Base-by-base conservation (phyloP, 1,140 invertebrate genomes). In the Aricia agestis region DNA sequence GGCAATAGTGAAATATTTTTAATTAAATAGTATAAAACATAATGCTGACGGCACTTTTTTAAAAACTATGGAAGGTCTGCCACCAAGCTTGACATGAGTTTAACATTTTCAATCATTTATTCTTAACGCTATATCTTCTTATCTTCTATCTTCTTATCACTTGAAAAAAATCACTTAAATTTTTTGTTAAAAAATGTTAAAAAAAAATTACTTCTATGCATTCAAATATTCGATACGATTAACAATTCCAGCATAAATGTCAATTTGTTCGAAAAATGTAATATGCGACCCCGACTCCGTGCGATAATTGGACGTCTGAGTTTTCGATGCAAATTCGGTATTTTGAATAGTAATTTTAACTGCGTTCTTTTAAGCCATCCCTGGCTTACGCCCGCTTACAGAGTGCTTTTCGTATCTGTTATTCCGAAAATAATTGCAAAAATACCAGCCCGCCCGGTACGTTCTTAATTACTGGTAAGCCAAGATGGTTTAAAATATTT, bases 361-460 rank as follows among this genome's bases (percentile, higher is more conserved):
- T 63, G 59, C 59, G 18, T 63, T 63, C 59, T 63, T 63, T 63
- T 63, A 63, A 63, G 59, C 59, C 59, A 63, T 63, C 59, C 59
- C 19, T 25, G 59, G 59, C 59, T 63, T 63, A 63, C 59, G 59
- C 25, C 25, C 59, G 59, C 59, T 63, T 63, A 63, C 19, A 63
- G 18, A 63, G 59, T 25, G 17, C 59, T 63, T 25, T 63, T 63
- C 59, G 59, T 63, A 25, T 63, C 59, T 31, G 59, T 63, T 59
- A 59, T 59, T 63, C 19, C 18, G 19, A 63, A 63, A 19, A 19
- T 63, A 63, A 63, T 63, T 63, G 59, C 18, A 63, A 25, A 63
- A 63, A 59, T 59, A 63, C 19, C 59, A 19, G 45, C 11, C 45
- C 45, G 45, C 13, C 2, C 6, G 2, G 36, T 36, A 36, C 25